phyloP scores from a whole-genome alignment of 2,888 invertebrate genomes.

The Pseudoips prasinana region DNA sequence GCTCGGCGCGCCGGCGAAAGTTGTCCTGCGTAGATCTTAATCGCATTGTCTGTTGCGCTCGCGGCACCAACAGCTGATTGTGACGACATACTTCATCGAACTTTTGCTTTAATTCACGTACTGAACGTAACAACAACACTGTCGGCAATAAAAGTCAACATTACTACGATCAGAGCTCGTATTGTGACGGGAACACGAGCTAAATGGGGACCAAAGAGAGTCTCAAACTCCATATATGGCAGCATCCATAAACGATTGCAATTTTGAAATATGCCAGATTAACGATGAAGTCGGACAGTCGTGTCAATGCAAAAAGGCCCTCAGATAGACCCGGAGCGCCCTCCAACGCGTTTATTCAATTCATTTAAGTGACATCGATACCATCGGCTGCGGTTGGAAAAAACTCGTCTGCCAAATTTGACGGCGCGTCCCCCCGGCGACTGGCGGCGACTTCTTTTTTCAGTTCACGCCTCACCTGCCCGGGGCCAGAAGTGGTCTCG shows the following conservation, averaged over 20 bases:
- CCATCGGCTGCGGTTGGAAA: conserved; percentile 70
- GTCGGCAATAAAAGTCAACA: conserved; percentile 25
- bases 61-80: conserved; percentile 78
- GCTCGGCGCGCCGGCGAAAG: conserved; percentile 81
- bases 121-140: conserved; percentile 36
- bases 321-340: conserved; percentile 49
- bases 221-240: no score
- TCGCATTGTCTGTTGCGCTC: conserved; percentile 82
- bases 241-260: conserved; percentile 32
- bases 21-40: conserved; percentile 83
- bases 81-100: conserved; percentile 70
- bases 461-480: conserved; percentile 69
- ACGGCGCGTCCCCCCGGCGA: conserved; percentile 55
- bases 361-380: conserved; percentile 81
- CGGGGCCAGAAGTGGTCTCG: conserved; percentile 55
- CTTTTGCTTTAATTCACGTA: conserved; percentile 60
- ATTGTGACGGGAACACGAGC: conserved; percentile 16
- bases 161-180: conserved; percentile 12
- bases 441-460: conserved; percentile 63
- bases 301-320: conserved; percentile 37
- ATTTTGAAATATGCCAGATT: conserved; percentile 35
- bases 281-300: conserved; percentile 38
- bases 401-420: conserved; percentile 72
- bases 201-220: conserved; percentile 25
- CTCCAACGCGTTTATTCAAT: conserved; percentile 76